Evolutionary conservation across 2,797 vertebrate species (phyloP).

Genomic region (Molossus alvarezi): DNA sequence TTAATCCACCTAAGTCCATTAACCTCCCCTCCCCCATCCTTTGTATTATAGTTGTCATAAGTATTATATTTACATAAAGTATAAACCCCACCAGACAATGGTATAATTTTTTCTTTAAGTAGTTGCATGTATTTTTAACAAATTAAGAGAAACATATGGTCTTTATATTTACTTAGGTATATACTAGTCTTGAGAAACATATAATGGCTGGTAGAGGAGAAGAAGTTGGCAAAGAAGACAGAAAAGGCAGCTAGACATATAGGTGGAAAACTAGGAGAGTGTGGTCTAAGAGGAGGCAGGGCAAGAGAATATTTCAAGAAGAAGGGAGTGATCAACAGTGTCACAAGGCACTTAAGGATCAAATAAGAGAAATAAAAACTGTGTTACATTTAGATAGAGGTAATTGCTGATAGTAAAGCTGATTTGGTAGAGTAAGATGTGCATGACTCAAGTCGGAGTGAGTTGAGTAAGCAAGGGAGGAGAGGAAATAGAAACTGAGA

Average conservation of each 20-base stretch:
- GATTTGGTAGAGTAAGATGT: neutral
- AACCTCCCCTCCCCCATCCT: neutral
- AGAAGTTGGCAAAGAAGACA: neutral
- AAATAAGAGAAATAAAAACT: slow-evolving; percentile 3
- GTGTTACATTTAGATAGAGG: neutral
- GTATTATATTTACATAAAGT: slow-evolving; percentile 63
- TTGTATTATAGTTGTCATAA: slow-evolving; percentile 67
- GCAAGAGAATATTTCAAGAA: slow-evolving; percentile 33
- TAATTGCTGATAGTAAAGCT: slow-evolving; percentile 10
- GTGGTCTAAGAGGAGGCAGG: neutral
- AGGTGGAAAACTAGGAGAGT: neutral
- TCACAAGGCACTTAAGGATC: neutral
- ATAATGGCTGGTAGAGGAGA: slow-evolving; percentile 3
- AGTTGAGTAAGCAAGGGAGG: neutral
- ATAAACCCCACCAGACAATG: slow-evolving; percentile 38
- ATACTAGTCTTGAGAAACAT: neutral
- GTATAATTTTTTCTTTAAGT: slow-evolving; percentile 63
- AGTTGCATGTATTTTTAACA: slow-evolving; percentile 59
- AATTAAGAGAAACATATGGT: slow-evolving; percentile 31
- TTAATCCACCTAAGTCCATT: slow-evolving; percentile 61
- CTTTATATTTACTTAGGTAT: slow-evolving; percentile 2
- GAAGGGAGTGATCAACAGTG: neutral
- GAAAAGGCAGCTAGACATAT: neutral
- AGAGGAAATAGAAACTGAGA: slow-evolving; percentile 22
- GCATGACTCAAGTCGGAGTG: neutral